Percentiles rank a stretch among this genome's conserved stretches.
phyloP scores from a whole-genome alignment of 2,113 vertebrate genomes.

The Bettongia penicillata region DNA sequence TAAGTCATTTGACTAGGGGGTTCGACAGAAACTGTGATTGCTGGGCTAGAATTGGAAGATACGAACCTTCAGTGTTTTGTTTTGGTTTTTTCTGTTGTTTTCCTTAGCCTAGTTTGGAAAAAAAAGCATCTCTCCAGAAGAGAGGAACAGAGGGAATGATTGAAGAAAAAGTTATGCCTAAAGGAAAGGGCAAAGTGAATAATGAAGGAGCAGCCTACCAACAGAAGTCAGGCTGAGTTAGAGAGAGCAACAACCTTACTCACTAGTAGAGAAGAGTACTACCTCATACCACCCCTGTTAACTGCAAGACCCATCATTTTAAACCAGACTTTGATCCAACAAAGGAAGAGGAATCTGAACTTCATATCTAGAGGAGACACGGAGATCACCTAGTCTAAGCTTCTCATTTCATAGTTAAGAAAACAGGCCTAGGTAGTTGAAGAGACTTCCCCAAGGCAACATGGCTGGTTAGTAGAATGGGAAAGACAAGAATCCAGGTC shows the following conservation, averaged over 20 bases:
- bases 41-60: background rate
- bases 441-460: background rate
- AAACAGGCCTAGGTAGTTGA: background rate
- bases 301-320: background rate
- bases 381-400: background rate
- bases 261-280: background rate
- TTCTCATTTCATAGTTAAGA: background rate
- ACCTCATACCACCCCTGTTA: background rate
- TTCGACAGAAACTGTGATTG: background rate
- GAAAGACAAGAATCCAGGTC: background rate
- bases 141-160: background rate
- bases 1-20: background rate
- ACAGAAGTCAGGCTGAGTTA: background rate
- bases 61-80: background rate
- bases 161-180: background rate
- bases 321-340: background rate
- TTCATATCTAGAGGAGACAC: background rate
- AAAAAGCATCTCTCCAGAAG: background rate
- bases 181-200: background rate
- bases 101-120: background rate
- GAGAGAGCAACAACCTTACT: background rate
- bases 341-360: background rate
- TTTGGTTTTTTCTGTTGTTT: background rate
- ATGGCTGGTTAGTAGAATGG: background rate
- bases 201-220: background rate